Base-by-base conservation (phyloP, 2,888 invertebrate genomes). In the Vesta saturnalis region DNA sequence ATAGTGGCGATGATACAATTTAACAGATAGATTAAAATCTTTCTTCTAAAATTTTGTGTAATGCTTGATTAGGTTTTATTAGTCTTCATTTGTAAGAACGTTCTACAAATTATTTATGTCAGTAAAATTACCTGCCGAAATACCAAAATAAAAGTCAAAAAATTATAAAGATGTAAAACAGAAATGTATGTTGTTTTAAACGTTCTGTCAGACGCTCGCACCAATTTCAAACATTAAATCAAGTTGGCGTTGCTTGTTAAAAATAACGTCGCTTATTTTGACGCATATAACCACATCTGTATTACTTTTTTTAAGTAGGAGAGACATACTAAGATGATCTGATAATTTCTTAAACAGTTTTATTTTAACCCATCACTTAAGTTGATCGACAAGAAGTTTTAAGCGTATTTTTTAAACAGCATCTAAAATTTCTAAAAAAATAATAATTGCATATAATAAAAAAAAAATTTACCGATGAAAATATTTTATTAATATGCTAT, bases 141-240 rank as follows among this genome's bases (percentile, higher is more conserved):
- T 61, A 69, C 56, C 18, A 60, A 64, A 68, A 70, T 64, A 60
- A 60, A 70, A 67, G 70, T 30, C 59, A 67, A 64, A 67, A 67
- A 67, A 64, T 49, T 18, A 56, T 59, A 22, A 55, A 56, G 60
- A 68, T 65, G 65, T 62, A 67, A 64, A 62, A 57, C 67, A 70
- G 64, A 70, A 67, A 64, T 73, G 75, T 75, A 71, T 71, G 73
- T 75, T 73, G 70, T 75, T 74, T 74, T 75, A 75, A 75, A 69
- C 69, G 69, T 60, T 60, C 74, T 75, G 75, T 75, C 75, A 74
- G 72, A 72, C 69, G 69, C 72, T 74, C 75, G 71, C 71, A 74
- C 75, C 73, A 74, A 75, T 75, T 75, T 75, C 70, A 74, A 72
- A 74, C 72, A 72, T 74, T 75, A 75, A 75, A 74, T 75, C 72